Evolutionary conservation across 1,140 invertebrate species (phyloP).

Genomic region (Lysiphlebus fabarum): DNA sequence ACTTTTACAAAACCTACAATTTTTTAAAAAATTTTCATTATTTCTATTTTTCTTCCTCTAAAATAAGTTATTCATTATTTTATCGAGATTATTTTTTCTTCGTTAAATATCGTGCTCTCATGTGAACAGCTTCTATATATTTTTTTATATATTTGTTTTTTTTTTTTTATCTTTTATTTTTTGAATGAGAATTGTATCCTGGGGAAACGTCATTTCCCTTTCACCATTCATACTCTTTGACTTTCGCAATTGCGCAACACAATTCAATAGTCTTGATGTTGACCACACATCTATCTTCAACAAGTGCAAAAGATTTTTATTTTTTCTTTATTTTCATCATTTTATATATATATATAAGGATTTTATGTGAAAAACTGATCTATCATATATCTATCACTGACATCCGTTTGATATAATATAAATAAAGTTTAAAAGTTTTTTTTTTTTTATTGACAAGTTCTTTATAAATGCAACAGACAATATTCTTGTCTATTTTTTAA

Average conservation of each 20-base stretch:
- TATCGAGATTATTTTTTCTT: too few species aligned
- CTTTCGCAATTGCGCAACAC: slow-evolving; percentile 26
- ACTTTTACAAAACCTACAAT: too few species aligned
- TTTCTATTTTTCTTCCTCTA: too few species aligned
- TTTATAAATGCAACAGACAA: too few species aligned
- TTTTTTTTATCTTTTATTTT: slow-evolving; percentile 10
- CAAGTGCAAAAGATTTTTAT: slow-evolving; percentile 1
- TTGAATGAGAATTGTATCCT: slow-evolving; percentile 19
- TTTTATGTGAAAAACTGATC: neutral
- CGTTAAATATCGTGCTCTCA: neutral
- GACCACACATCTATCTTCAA: neutral
- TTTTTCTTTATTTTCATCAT: neutral
- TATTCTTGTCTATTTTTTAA: too few species aligned
- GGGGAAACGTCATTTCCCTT: slow-evolving; percentile 30
- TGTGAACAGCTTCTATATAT: slow-evolving; percentile 11
- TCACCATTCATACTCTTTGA: slow-evolving; percentile 19
- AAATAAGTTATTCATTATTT: too few species aligned
- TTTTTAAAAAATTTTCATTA: too few species aligned
- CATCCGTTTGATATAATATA: too few species aligned
- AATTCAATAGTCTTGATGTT: neutral
- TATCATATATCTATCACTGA: too few species aligned
- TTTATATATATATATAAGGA: slow-evolving; percentile 1
- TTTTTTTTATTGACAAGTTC: too few species aligned
- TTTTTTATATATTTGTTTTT: slow-evolving; percentile 16
- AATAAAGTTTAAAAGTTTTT: too few species aligned